Evolutionary conservation across 53 echinoderm and acorn worm species (phyloP).

Genomic region (Astropecten irregularis): DNA sequence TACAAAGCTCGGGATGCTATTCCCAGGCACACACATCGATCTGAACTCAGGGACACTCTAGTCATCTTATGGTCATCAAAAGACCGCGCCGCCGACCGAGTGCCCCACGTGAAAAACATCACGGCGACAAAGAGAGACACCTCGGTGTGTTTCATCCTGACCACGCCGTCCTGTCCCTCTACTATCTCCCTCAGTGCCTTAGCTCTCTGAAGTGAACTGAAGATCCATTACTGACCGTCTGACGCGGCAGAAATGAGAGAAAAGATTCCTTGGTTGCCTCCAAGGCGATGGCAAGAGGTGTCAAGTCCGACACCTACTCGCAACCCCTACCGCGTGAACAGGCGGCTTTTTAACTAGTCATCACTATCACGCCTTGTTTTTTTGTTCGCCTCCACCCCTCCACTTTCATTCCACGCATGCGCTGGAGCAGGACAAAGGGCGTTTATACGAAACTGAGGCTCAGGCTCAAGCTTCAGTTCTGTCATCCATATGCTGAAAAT

Average conservation of each 20-base stretch:
- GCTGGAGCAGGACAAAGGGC: no score
- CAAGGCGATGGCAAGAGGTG: conserved; percentile 6
- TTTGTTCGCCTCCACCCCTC: no score
- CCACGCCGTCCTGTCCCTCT: no score
- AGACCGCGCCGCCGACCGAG: not conserved
- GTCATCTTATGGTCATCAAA: not conserved
- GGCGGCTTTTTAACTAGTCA: no score
- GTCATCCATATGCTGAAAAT: no score
- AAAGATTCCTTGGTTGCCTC: not conserved
- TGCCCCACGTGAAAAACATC: not conserved
- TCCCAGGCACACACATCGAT: not conserved
- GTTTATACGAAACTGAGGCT: no score
- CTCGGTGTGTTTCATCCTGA: not conserved
- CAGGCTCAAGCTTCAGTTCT: no score
- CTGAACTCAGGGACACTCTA: no score
- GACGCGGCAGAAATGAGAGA: not conserved
- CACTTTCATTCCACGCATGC: no score
- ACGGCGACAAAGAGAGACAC: conserved; percentile 5
- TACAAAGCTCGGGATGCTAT: not conserved
- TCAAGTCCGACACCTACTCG: not conserved
- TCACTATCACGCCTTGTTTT: no score
- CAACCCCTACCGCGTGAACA: not conserved
- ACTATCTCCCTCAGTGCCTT: no score
- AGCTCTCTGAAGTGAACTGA: no score
- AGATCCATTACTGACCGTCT: conserved; percentile 16